phyloP scores from a whole-genome alignment of 2,888 invertebrate genomes.

The Scaptodrosophila latifasciaeformis region DNA sequence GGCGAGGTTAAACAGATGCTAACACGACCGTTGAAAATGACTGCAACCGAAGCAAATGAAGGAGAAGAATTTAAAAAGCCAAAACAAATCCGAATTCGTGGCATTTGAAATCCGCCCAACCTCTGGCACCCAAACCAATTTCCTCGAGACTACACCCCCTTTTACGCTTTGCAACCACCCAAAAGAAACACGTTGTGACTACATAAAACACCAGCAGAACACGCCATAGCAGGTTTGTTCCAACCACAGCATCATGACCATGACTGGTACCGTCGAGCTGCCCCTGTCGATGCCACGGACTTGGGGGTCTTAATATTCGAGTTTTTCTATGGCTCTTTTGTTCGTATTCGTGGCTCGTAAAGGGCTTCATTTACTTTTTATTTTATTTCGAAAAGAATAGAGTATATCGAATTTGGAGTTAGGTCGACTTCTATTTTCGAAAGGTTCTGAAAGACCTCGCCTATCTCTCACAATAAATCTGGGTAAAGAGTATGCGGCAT shows the following conservation, averaged over 20 bases:
- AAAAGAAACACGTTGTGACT: constrained; percentile 48
- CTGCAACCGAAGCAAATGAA: constrained; percentile 69
- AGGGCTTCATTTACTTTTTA: constrained; percentile 37
- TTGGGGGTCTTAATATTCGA: constrained; percentile 10
- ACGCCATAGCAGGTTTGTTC: constrained; percentile 29
- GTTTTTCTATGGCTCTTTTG: constrained; percentile 35
- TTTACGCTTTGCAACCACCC: constrained; percentile 3
- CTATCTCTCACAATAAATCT: no score
- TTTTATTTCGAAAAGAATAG: constrained; percentile 15
- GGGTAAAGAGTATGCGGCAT: no score
- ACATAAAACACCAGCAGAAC: constrained; percentile 62
- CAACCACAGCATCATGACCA: constrained; percentile 35
- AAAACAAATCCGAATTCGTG: constrained; percentile 52
- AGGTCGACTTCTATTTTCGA: constrained; percentile 38
- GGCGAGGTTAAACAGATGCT: no score
- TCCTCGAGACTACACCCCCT: background rate
- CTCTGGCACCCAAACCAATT: background rate
- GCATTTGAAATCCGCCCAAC: constrained; percentile 4
- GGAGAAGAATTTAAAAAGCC: constrained; percentile 74
- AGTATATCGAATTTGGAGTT: no score
- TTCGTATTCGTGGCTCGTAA: constrained; percentile 37
- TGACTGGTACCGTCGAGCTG: constrained; percentile 20
- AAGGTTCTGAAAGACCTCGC: no score
- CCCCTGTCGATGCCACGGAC: constrained; percentile 38
- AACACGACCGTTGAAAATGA: constrained; percentile 14